Base-by-base conservation (phyloP, 2,797 vertebrate species). In the Anabas testudineus region DNA sequence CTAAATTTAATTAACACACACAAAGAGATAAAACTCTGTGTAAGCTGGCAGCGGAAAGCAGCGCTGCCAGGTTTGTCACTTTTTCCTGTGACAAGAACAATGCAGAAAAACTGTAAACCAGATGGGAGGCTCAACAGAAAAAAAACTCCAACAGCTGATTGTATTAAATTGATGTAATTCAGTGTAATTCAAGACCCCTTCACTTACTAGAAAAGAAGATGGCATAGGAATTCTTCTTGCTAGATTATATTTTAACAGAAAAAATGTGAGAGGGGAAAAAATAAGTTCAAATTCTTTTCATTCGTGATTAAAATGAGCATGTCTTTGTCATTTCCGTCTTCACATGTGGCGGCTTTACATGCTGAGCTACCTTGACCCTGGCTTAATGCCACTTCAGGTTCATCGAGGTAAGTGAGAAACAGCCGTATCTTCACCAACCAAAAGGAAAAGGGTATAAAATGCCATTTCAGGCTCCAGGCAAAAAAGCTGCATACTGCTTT, bases 381-480 rank as follows among this genome's bases (percentile, higher is more conserved):
- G 56, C 56, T 41, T 36, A 46, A 71, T 72, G 51, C 55, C 45
- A 63, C 75, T 57, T 63, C 55, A 51, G 54, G 65, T 73, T 76
- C 71, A 72, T 79, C 56, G 45, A 66, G 52, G 76, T 52, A 59
- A 67, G 58, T 72, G 71, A 56, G 63, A 57, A 67, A 66, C 32
- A 45, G 61, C 58, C 49, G 14, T 30, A 53, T 67, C 47, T 77
- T 69, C 74, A 84, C 59, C 67, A 55, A 16, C 81, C 75, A 81
- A 74, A 46, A 39, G 59, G 71, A 71, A 54, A 80, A 74, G 73
- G 81, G 52, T 67, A 51, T 57, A 47, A 84, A 88, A 88, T 84
- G 74, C 41, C 76, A 74, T 70, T 70, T 51, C 54, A 45, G 74
- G 70, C 74, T 69, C 46, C 16, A 67, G 83, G 80, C 85, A 66